Conservation (phyloP, 2,888 invertebrate species). For the Anthophora plumipes region DNA sequence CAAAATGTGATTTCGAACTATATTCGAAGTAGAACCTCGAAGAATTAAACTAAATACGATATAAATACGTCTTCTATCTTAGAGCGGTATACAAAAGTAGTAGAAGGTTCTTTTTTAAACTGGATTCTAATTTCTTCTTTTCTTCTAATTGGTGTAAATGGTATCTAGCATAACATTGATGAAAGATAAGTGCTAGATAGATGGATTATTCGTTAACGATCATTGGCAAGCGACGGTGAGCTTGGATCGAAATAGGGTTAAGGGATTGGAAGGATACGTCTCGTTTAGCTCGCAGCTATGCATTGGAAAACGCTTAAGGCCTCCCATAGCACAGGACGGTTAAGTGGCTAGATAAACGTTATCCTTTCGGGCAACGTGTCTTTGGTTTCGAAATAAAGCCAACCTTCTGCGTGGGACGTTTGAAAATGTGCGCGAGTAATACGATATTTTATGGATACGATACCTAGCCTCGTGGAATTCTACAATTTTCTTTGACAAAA, state of each 20-base stretch:
- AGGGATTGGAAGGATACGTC: constrained; percentile 61
- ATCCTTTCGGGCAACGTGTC: constrained; percentile 68
- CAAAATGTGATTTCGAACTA: too few species aligned
- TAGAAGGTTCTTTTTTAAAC: too few species aligned
- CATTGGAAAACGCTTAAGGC: constrained; percentile 82
- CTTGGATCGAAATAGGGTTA: constrained; percentile 46
- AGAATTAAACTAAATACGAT: too few species aligned
- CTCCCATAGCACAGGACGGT: constrained; percentile 59
- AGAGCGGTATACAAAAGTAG: too few species aligned
- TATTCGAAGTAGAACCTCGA: too few species aligned
- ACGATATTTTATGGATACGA: constrained; percentile 24
- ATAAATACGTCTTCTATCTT: too few species aligned
- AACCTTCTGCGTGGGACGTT: constrained; percentile 46
- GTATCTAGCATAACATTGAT: not conserved
- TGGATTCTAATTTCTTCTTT: not conserved
- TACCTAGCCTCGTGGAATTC: not conserved
- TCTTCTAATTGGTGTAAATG: not conserved
- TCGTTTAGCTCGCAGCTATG: constrained; percentile 69
- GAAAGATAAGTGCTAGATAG: not conserved
- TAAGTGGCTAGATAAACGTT: constrained; percentile 78
- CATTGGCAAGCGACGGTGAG: constrained; percentile 1
- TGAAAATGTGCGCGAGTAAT: constrained; percentile 31
- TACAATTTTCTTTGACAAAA: not conserved
- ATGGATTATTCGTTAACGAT: not conserved
- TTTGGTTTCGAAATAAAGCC: constrained; percentile 52